Conservation (phyloP, 2,888 invertebrate genomes). For the Orthosia gracilis region DNA sequence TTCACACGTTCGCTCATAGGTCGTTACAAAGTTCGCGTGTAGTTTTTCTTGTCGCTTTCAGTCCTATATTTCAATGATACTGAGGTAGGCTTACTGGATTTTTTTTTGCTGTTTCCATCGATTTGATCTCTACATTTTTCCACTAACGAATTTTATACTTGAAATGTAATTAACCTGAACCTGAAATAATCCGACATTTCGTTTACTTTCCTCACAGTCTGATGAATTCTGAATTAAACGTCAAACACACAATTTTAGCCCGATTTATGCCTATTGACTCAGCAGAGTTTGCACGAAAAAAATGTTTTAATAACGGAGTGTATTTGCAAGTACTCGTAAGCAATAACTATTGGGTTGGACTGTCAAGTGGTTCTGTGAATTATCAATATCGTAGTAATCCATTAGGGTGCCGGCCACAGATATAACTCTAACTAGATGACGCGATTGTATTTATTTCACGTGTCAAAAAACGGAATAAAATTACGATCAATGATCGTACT, state of each 20-base stretch:
- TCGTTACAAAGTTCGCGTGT: slow-evolving; percentile 53
- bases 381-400: slow-evolving; percentile 58
- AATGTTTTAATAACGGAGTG: slow-evolving; percentile 42
- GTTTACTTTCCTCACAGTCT: slow-evolving; percentile 28
- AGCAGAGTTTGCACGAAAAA: slow-evolving; percentile 18
- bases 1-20: slow-evolving; percentile 48
- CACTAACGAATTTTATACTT: slow-evolving; percentile 4
- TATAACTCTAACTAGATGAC: no score
- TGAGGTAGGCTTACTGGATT: not conserved
- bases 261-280: slow-evolving; percentile 20
- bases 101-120: slow-evolving; percentile 1
- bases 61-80: slow-evolving; percentile 28
- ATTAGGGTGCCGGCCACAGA: slow-evolving; percentile 57
- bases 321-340: slow-evolving; percentile 39
- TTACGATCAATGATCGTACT: no score
- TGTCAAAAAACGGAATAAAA: no score
- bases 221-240: slow-evolving; percentile 32
- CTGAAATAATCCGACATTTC: slow-evolving; percentile 28
- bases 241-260: slow-evolving; percentile 43
- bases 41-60: slow-evolving; percentile 39
- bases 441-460: no score
- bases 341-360: slow-evolving; percentile 38
- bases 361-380: slow-evolving; percentile 52
- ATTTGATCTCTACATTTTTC: slow-evolving; percentile 21
- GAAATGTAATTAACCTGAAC: slow-evolving; percentile 41